These are phyloP conservation scores for Colossoma macropomum DNA, from an alignment of 2,113 vertebrate genomes.

Conservation along the genomic window DNA sequence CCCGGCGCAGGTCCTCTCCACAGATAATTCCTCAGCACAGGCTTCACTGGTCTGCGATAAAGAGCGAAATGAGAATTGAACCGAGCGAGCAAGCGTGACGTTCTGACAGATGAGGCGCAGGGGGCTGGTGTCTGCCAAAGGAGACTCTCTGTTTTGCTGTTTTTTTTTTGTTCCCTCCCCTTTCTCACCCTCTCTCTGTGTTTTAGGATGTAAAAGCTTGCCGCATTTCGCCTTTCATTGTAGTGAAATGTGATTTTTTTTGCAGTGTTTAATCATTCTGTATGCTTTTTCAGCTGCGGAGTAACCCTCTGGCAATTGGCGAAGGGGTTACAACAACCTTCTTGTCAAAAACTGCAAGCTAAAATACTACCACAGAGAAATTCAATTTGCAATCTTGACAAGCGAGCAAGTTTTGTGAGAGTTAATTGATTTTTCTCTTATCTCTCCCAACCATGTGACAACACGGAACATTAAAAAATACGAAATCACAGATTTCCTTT, in stretches of 20 bases:
- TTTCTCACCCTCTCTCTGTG: conserved; percentile 18
- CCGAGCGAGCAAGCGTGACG: conserved; percentile 76
- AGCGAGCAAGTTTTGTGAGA: conserved; percentile 17
- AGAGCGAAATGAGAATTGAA: conserved; percentile 64
- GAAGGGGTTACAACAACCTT: conserved; percentile 15
- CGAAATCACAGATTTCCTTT: conserved; percentile 42
- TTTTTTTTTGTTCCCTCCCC: conserved; percentile 34
- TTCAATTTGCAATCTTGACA: conserved; percentile 26
- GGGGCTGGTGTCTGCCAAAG: conserved; percentile 52
- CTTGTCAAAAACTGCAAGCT: conserved; percentile 42
- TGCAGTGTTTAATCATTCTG: conserved; percentile 50
- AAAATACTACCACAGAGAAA: conserved; percentile 26
- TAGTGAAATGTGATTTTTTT: conserved; percentile 54
- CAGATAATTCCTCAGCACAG: conserved; percentile 67
- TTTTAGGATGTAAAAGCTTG: conserved; percentile 44
- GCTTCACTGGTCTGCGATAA: conserved; percentile 70
- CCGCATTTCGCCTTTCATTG: conserved; percentile 57
- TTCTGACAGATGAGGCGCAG: conserved; percentile 72
- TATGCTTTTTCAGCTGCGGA: conserved; percentile 63
- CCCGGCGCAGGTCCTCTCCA: conserved; percentile 61
- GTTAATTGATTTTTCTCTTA: conserved; percentile 56
- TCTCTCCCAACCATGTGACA: conserved; percentile 44
- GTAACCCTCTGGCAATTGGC: conserved; percentile 35
- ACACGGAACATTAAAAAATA: conserved; percentile 20
- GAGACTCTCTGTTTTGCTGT: conserved; percentile 12